Conservation (phyloP, 2,797 vertebrate species). For the Periophthalmus magnuspinnatus region DNA sequence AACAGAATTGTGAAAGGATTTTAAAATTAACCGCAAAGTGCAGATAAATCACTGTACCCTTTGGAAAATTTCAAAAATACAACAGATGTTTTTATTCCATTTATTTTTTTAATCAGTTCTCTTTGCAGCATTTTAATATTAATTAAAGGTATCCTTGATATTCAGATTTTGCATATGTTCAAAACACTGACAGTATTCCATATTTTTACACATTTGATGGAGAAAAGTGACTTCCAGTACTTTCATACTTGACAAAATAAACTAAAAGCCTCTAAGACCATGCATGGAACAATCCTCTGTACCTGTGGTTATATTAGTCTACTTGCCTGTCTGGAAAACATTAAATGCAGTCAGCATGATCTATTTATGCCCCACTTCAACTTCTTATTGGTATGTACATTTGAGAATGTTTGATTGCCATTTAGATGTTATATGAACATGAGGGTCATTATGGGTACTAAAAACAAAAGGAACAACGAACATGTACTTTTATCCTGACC, state of each 20-base stretch:
- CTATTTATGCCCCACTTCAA: too few relatives aligned
- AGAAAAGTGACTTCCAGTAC: neutral
- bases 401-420: neutral
- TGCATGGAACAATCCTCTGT: neutral
- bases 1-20: too few relatives aligned
- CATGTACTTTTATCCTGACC: neutral
- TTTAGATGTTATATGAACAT: neutral
- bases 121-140: too few relatives aligned
- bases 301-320: neutral
- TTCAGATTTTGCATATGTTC: too few relatives aligned
- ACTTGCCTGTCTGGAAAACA: neutral
- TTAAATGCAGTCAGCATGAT: neutral
- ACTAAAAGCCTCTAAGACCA: neutral
- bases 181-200: too few relatives aligned
- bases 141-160: too few relatives aligned
- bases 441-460: neutral
- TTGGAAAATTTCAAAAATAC: too few relatives aligned
- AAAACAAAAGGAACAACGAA: neutral
- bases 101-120: too few relatives aligned
- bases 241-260: neutral
- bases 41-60: too few relatives aligned
- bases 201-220: neutral
- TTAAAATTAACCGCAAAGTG: too few relatives aligned
- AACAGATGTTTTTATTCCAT: too few relatives aligned
- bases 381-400: too few relatives aligned